These are phyloP conservation scores for Aphelocoma californica DNA, from an alignment of 2,797 vertebrate genomes.

Conservation along the genomic window DNA sequence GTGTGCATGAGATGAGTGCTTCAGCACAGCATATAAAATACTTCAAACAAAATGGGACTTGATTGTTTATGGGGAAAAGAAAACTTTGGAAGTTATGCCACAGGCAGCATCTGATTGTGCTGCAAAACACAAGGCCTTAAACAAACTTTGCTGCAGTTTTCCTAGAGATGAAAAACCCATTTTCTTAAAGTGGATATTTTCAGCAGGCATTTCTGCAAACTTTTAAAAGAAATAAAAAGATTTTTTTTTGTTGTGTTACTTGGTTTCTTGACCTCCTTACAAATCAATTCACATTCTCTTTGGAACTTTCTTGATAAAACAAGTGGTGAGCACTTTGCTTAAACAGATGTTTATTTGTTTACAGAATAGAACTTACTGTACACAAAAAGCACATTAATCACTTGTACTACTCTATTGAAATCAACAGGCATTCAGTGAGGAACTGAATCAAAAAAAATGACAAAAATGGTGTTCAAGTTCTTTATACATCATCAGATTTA, in stretches of 20 bases:
- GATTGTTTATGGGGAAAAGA: neutral
- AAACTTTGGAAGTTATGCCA: neutral
- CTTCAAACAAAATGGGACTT: neutral
- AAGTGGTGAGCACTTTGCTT: neutral
- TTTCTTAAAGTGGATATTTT: neutral
- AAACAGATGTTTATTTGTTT: neutral
- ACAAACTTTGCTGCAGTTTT: neutral
- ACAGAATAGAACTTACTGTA: neutral
- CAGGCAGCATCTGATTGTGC: neutral
- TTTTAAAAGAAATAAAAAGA: neutral
- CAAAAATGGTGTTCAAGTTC: neutral
- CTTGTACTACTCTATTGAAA: neutral
- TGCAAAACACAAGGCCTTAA: neutral
- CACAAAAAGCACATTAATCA: neutral
- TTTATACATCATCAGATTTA: neutral
- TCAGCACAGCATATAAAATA: neutral
- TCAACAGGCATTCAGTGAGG: neutral
- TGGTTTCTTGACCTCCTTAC: neutral
- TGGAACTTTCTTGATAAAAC: neutral
- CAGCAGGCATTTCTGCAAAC: neutral
- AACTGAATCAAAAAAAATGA: rapidly evolving
- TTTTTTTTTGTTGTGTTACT: neutral
- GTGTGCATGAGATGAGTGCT: neutral
- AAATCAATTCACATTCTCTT: neutral
- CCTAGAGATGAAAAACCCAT: rapidly evolving